phyloP scores from a whole-genome alignment of 2,888 invertebrate genomes.

The Alcis repandata region DNA sequence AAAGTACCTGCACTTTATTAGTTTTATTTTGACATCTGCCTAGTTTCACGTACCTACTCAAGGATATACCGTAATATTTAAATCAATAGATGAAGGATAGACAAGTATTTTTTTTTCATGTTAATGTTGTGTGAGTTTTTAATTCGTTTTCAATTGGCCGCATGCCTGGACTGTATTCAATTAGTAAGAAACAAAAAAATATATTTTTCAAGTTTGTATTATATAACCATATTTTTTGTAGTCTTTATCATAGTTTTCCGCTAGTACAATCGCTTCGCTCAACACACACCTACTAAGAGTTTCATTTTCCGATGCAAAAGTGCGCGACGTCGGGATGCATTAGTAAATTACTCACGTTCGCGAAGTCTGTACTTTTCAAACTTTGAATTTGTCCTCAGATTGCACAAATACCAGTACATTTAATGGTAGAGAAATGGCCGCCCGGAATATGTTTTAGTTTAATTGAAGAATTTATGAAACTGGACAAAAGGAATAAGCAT shows the following conservation, averaged over 20 bases:
- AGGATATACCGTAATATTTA: too few species aligned
- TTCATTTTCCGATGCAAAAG: constrained; percentile 69
- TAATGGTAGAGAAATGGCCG: background rate
- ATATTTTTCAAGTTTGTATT: background rate
- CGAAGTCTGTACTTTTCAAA: constrained; percentile 74
- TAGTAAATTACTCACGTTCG: constrained; percentile 85
- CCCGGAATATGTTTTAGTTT: background rate
- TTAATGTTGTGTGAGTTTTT: too few species aligned
- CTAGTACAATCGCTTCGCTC: constrained; percentile 40
- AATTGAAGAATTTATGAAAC: background rate
- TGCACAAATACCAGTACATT: constrained; percentile 56
- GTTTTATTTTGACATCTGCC: too few species aligned
- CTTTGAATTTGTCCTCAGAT: constrained; percentile 79
- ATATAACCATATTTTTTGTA: too few species aligned
- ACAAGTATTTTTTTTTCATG: too few species aligned
- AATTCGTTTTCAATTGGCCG: too few species aligned
- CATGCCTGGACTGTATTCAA: too few species aligned
- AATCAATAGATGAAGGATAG: too few species aligned
- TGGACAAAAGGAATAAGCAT: too few species aligned
- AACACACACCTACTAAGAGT: constrained; percentile 42
- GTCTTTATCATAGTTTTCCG: background rate
- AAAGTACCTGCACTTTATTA: too few species aligned
- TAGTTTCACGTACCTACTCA: too few species aligned
- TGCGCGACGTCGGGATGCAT: constrained; percentile 74
- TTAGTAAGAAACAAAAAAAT: too few species aligned